Evolutionary conservation across 2,797 vertebrate species (phyloP).

Genomic region (Rhabdomys pumilio): DNA sequence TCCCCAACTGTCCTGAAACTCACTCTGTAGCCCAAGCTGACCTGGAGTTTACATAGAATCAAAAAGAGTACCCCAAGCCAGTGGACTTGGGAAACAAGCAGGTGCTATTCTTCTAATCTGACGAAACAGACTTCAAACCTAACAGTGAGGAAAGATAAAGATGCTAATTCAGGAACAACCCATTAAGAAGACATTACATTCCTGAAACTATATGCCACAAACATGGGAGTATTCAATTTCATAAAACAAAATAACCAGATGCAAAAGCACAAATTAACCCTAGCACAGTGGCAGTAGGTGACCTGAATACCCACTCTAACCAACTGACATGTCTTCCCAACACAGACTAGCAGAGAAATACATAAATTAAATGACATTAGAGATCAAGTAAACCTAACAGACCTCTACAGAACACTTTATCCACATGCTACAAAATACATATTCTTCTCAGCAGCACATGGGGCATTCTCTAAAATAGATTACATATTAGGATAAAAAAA

Average conservation of each 20-base stretch:
- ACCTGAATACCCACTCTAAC: not conserved
- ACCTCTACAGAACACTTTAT: not conserved
- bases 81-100: not conserved
- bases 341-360: not conserved
- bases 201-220: not conserved
- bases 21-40: too few species aligned
- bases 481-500: not conserved
- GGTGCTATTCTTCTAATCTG: too few species aligned
- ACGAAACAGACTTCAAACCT: not conserved
- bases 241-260: not conserved
- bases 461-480: not conserved
- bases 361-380: not conserved
- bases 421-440: not conserved
- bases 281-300: not conserved
- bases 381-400: not conserved
- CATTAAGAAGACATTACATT: not conserved
- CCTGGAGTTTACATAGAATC: too few species aligned
- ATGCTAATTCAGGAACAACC: not conserved
- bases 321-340: not conserved
- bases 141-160: not conserved
- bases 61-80: not conserved
- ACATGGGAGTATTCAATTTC: not conserved
- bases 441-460: not conserved
- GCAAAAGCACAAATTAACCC: not conserved
- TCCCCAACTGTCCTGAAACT: too few species aligned